These are phyloP conservation scores for Scaeva pyrastri DNA, from an alignment of 2,888 invertebrate species.

Conservation along the genomic window DNA sequence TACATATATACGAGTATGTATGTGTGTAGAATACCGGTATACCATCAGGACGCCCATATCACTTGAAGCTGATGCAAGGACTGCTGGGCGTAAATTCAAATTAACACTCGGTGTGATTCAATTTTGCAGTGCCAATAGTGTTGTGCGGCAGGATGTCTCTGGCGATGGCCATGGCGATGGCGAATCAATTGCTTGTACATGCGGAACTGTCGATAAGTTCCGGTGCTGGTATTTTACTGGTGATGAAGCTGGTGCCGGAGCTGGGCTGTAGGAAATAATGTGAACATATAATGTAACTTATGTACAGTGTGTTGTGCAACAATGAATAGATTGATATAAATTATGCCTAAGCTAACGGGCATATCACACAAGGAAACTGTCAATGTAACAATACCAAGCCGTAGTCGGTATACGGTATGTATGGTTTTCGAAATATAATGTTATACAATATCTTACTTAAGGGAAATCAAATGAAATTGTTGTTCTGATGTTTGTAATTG, in stretches of 20 bases:
- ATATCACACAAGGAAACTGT: not conserved
- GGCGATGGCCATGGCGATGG: slow-evolving; percentile 4
- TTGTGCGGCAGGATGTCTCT: not conserved
- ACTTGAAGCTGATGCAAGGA: slow-evolving; percentile 26
- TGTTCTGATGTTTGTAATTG: not conserved
- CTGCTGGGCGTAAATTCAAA: slow-evolving; percentile 46
- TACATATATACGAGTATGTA: not conserved
- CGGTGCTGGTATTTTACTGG: not conserved
- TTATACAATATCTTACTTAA: not conserved
- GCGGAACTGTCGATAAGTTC: slow-evolving; percentile 31
- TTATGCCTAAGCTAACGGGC: not conserved
- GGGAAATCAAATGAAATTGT: not conserved
- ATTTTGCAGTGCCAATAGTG: slow-evolving; percentile 44
- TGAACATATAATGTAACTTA: not conserved
- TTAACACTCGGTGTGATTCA: slow-evolving; percentile 68
- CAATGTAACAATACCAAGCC: not conserved
- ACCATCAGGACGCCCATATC: not conserved
- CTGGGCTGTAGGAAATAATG: slow-evolving; percentile 1
- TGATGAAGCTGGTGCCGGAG: no score
- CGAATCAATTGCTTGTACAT: slow-evolving; percentile 40
- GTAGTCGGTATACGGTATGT: no score
- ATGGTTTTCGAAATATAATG: no score
- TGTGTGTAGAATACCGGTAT: no score
- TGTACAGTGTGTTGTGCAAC: not conserved
- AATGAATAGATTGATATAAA: slow-evolving; percentile 17